Evolutionary conservation across 35 echinoderm and acorn worm species (phyloP).

Genomic region (Lytechinus pictus): DNA sequence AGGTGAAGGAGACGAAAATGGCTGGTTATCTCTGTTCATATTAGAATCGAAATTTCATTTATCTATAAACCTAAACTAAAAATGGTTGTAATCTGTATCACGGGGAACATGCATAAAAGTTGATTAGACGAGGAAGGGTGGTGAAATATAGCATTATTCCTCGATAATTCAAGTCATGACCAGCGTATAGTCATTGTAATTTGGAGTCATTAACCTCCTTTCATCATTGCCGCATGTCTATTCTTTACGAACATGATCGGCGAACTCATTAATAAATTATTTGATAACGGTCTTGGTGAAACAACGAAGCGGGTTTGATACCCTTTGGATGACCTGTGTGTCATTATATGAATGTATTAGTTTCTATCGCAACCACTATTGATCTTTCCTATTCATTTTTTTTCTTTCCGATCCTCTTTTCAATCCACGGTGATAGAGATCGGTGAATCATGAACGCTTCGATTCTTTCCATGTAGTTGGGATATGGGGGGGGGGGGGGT

Average conservation of each 20-base stretch:
- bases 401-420: background rate
- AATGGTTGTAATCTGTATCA: too few species aligned
- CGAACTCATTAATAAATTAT: conserved; percentile 8
- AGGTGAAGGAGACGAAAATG: too few species aligned
- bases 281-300: background rate
- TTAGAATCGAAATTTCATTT: too few species aligned
- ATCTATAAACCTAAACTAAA: too few species aligned
- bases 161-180: background rate
- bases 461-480: background rate
- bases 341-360: background rate
- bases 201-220: background rate
- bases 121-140: background rate
- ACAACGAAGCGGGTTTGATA: background rate
- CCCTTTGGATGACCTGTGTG: background rate
- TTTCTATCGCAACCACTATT: conserved; percentile 11
- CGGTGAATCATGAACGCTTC: background rate
- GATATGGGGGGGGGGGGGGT: background rate
- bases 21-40: too few species aligned
- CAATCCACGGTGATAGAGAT: background rate
- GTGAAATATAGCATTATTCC: background rate
- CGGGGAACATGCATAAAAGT: background rate
- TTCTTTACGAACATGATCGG: background rate
- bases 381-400: background rate
- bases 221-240: background rate
- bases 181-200: background rate